Percentiles rank a stretch among this genome's conserved stretches.
Conservation (phyloP, 2,888 invertebrate genomes). For the Flexamia atlantica region DNA sequence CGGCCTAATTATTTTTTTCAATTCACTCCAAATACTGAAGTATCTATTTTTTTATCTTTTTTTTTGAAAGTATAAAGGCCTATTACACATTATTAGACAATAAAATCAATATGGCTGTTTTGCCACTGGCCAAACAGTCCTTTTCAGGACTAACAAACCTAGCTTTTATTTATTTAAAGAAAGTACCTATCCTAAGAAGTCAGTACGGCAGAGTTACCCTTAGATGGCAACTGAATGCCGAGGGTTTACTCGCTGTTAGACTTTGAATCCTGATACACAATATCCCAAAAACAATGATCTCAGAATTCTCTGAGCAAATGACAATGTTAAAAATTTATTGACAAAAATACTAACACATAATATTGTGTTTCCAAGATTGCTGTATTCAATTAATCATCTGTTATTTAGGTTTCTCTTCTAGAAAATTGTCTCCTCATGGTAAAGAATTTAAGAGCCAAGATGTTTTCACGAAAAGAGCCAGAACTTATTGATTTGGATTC, state of each 20-base stretch:
- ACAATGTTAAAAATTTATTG: background rate
- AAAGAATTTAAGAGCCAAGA: background rate
- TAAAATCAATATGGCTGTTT: conserved; percentile 22
- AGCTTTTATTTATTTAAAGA: background rate
- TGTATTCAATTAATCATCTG: background rate
- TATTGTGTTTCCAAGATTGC: background rate
- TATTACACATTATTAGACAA: background rate
- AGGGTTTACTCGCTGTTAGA: conserved; percentile 23
- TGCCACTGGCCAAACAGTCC: conserved; percentile 47
- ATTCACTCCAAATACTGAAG: too few species aligned
- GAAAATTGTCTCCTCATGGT: background rate
- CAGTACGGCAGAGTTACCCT: background rate
- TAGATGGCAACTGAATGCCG: conserved; percentile 48
- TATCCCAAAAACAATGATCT: background rate
- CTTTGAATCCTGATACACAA: background rate
- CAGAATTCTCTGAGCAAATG: background rate
- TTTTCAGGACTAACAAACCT: conserved; percentile 32
- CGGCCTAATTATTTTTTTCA: background rate
- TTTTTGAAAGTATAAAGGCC: too few species aligned
- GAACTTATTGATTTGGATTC: conserved; percentile 23
- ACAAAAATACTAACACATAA: background rate
- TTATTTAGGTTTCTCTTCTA: conserved; percentile 27
- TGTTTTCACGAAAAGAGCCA: background rate
- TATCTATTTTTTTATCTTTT: too few species aligned
- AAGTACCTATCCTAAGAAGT: background rate